These are phyloP conservation scores for Hyposoter didymator DNA, from an alignment of 2,888 invertebrate genomes.

Conservation along the genomic window DNA sequence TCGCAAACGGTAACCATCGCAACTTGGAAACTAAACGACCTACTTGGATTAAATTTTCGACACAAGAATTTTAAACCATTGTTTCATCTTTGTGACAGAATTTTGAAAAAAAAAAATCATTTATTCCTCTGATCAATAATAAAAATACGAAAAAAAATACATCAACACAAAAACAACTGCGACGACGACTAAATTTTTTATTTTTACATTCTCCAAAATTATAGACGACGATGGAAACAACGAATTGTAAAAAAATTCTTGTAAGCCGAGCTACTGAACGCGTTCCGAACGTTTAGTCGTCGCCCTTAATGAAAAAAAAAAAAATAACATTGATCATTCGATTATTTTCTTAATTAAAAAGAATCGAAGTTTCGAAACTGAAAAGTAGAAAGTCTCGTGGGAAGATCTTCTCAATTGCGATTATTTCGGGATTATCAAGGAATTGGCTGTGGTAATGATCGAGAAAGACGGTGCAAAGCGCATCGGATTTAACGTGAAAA, in stretches of 20 bases:
- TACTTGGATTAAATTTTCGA: neutral
- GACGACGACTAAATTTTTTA: no score
- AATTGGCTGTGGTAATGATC: neutral
- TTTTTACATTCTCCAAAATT: no score
- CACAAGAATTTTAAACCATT: neutral
- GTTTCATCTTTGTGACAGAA: neutral
- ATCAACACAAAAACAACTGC: neutral
- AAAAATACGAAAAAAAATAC: neutral
- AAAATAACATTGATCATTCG: no score
- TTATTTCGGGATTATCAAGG: neutral
- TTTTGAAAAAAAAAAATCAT: neutral
- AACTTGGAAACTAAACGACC: neutral
- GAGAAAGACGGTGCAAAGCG: neutral
- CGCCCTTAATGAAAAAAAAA: no score
- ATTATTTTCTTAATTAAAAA: no score
- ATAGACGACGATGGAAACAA: no score
- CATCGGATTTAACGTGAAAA: neutral
- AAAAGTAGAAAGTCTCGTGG: neutral
- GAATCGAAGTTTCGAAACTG: no score
- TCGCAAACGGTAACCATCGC: constrained; percentile 1
- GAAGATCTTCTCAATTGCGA: neutral
- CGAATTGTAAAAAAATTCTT: no score
- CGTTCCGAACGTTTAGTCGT: no score
- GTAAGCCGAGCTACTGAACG: neutral
- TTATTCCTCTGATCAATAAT: neutral